These are phyloP conservation scores for Homarus gammarus DNA, from an alignment of 2,888 invertebrate genomes.

Conservation along the genomic window DNA sequence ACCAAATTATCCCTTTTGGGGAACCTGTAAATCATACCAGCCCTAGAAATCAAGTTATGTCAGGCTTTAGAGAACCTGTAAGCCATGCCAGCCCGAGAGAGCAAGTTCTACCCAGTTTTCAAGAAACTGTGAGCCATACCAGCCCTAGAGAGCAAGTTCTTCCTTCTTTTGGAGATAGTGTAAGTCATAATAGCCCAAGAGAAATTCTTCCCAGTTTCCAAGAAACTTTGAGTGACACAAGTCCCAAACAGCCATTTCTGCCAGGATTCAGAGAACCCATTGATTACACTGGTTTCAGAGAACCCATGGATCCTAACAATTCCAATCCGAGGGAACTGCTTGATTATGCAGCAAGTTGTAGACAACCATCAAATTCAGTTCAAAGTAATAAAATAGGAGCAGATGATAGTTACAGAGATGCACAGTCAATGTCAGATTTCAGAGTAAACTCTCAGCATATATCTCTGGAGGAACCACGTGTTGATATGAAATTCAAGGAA, in stretches of 20 bases:
- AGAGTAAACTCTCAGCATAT: constrained; percentile 38
- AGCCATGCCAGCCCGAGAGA: constrained; percentile 29
- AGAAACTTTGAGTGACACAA: constrained; percentile 38
- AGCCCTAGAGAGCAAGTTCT: constrained; percentile 51
- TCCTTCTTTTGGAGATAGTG: constrained; percentile 21
- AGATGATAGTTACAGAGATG: constrained; percentile 39
- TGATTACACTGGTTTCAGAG: constrained; percentile 40
- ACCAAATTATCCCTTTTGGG: constrained; percentile 43
- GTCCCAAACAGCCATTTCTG: constrained; percentile 34
- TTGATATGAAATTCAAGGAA: constrained; percentile 41
- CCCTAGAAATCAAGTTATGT: constrained; percentile 30
- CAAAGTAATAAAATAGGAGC: neutral
- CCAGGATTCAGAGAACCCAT: constrained; percentile 41
- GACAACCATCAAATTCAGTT: constrained; percentile 27
- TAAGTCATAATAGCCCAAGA: constrained; percentile 33
- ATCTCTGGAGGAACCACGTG: neutral
- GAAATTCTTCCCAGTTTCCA: constrained; percentile 48
- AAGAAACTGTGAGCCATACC: constrained; percentile 26
- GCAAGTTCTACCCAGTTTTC: constrained; percentile 33
- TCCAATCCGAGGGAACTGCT: constrained; percentile 20
- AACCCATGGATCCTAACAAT: constrained; percentile 23
- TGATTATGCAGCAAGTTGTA: constrained; percentile 38
- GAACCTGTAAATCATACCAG: constrained; percentile 34
- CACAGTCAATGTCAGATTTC: constrained; percentile 34
- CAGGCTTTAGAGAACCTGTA: constrained; percentile 31